Base-by-base conservation (phyloP, 2,113 vertebrate genomes). In the Mesitornis unicolor region DNA sequence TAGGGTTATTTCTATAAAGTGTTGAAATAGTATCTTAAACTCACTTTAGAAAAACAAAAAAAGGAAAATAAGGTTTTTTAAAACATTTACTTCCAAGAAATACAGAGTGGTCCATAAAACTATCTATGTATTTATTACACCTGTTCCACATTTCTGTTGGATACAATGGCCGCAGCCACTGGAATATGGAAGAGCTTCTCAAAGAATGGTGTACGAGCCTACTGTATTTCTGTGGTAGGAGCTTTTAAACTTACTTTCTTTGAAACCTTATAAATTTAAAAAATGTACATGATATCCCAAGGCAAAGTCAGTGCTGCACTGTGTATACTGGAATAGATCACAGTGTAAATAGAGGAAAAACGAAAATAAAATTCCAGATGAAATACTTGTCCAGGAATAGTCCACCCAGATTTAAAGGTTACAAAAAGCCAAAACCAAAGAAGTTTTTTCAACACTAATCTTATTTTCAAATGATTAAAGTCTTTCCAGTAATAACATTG, bases 401-500 rank as follows among this genome's bases (percentile, higher is more conserved):
- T 83, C 90, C 87, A 79, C 57, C 83, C 88, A 92, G 86, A 94
- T 96, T 85, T 87, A 94, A 94, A 90, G 67, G 69, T 71, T 88
- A 87, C 50, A 73, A 57, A 93, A 93, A 93, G 82, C 82, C 92
- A 84, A 87, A 95, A 47, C 56, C 88, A 90, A 89, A 87, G 75
- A 93, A 95, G 28, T 51, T 73, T 93, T 97, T 97, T 93, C 90
- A 93, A 89, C 53, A 54, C 92, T 97, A 93, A 93, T 90, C 92
- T 89, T 84, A 89, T 93, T 96, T 97, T 92, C 90, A 90, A 94
- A 87, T 90, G 95, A 93, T 93, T 96, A 81, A 96, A 90, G 83
- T 84, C 56, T 90, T 78, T 95, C 96, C 92, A 96, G 71, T 82
- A 86, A 96, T 92, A 94, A 96, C 90, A 96, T 68, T 90, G 60